These are phyloP conservation scores for Folsomia manolachei DNA, from an alignment of 2,888 invertebrate species.

Conservation along the genomic window DNA sequence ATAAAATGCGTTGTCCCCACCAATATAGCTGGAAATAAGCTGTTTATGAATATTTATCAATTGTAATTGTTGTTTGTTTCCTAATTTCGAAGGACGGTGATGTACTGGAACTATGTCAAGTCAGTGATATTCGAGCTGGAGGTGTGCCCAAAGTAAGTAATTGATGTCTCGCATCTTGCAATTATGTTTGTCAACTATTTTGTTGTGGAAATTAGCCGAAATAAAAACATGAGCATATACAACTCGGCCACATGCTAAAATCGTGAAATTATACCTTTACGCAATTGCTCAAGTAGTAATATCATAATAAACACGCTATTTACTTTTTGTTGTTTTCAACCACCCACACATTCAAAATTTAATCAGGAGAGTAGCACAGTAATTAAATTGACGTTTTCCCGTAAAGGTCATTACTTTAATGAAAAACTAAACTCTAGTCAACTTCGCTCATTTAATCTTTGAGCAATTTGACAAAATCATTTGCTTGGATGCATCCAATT, in stretches of 20 bases:
- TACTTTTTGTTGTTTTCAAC: too few relatives aligned
- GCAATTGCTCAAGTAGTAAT: too few relatives aligned
- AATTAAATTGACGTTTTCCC: neutral
- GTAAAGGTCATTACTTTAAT: neutral
- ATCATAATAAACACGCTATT: too few relatives aligned
- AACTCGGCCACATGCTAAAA: too few relatives aligned
- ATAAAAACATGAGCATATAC: too few relatives aligned
- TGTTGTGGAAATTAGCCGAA: too few relatives aligned
- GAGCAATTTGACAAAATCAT: neutral
- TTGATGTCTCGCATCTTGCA: constrained; percentile 5
- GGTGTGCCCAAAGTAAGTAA: constrained; percentile 80
- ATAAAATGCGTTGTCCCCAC: neutral
- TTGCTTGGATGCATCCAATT: too few relatives aligned
- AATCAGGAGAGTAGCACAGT: neutral
- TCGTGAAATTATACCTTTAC: too few relatives aligned
- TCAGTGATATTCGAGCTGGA: constrained; percentile 92
- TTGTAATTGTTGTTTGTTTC: constrained; percentile 24
- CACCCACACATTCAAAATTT: neutral
- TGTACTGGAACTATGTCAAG: constrained; percentile 96
- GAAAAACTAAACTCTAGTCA: neutral
- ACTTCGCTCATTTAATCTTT: neutral
- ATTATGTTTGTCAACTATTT: too few relatives aligned
- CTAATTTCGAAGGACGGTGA: constrained; percentile 83
- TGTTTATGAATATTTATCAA: neutral
- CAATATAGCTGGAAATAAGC: neutral